phyloP scores from a whole-genome alignment of 2,797 vertebrate species.

The Neosilurus mollespiculum region DNA sequence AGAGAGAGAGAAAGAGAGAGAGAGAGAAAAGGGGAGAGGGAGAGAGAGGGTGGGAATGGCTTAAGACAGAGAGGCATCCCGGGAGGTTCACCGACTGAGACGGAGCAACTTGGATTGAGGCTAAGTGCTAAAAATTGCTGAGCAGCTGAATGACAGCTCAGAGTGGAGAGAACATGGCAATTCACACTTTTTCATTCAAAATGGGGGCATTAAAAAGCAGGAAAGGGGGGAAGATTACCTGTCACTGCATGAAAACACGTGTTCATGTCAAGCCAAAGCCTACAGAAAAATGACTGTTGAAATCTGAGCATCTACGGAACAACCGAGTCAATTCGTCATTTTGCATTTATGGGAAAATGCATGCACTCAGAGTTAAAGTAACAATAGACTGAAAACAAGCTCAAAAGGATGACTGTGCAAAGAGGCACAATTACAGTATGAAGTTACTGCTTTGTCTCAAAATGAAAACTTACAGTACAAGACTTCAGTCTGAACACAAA shows the following conservation, averaged over 20 bases:
- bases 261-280: conserved; percentile 4
- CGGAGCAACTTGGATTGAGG: conserved; percentile 19
- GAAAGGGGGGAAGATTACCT: conserved; percentile 23
- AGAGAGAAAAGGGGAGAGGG: not conserved
- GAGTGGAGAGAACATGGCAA: not conserved
- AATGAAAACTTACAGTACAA: conserved; percentile 20
- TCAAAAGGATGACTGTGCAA: conserved; percentile 1
- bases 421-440: not conserved
- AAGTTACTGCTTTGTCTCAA: conserved; percentile 21
- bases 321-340: not conserved
- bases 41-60: not conserved
- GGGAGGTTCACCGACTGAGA: conserved; percentile 40
- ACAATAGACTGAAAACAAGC: not conserved
- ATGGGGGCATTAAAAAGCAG: conserved; percentile 38
- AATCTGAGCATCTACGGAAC: conserved; percentile 13
- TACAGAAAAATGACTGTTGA: conserved; percentile 5
- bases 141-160: conserved; percentile 41
- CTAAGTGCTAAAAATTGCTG: conserved; percentile 44
- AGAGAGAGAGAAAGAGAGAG: not conserved
- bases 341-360: not conserved
- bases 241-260: conserved; percentile 19
- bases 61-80: conserved; percentile 20
- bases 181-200: conserved; percentile 30
- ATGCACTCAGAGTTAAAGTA: not conserved
- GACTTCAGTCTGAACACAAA: not conserved